phyloP scores from a whole-genome alignment of 2,888 invertebrate genomes.

The Eupithecia centaureata region DNA sequence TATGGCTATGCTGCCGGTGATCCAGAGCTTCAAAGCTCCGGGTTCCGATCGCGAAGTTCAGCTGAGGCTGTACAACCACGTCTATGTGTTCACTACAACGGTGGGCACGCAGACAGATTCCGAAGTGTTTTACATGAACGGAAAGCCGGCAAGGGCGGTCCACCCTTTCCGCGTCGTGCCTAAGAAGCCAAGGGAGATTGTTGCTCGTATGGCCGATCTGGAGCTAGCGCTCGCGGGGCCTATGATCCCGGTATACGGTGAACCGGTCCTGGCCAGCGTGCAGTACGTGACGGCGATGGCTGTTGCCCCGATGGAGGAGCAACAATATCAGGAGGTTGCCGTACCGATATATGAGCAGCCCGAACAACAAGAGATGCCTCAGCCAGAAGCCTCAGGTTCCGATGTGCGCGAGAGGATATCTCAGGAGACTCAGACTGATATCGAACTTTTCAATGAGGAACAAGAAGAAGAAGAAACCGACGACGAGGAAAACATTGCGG shows the following conservation, averaged over 20 bases:
- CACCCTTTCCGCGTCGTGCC: constrained; percentile 21
- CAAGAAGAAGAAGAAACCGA: neutral
- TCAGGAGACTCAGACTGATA: constrained; percentile 16
- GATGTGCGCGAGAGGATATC: neutral
- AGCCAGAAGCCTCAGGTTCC: neutral
- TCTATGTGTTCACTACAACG: constrained; percentile 11
- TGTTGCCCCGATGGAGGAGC: neutral
- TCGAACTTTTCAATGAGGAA: neutral
- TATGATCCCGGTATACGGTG: neutral
- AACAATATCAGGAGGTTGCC: neutral
- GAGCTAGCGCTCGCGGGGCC: neutral
- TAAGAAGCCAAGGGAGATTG: neutral
- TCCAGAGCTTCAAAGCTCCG: constrained; percentile 1
- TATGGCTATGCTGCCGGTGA: neutral
- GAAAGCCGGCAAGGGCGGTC: constrained; percentile 23
- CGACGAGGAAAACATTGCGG: too few relatives aligned
- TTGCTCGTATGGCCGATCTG: neutral
- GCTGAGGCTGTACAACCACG: constrained; percentile 11
- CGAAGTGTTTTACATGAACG: constrained; percentile 22
- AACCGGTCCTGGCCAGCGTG: neutral
- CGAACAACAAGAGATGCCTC: neutral
- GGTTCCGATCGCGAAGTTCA: constrained; percentile 1
- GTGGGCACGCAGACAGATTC: constrained; percentile 19
- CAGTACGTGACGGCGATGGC: neutral
- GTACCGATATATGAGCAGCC: neutral